Percentiles rank a stretch among this genome's conserved stretches.
Conservation (phyloP, 2,888 invertebrate genomes). For the Axea sp. region DNA sequence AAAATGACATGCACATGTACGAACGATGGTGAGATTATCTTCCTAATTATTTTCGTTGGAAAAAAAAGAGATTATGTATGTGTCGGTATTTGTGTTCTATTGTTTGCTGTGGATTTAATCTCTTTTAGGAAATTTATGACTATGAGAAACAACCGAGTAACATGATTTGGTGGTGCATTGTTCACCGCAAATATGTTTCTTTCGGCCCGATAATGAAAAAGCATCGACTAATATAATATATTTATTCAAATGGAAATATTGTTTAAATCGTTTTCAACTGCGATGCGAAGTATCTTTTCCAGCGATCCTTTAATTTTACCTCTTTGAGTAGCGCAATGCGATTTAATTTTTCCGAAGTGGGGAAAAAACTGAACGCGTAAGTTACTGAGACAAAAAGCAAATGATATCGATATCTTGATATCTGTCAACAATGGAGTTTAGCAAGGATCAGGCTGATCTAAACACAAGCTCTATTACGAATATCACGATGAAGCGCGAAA, state of each 20-base stretch:
- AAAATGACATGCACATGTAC: conserved; percentile 55
- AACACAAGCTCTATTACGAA: conserved; percentile 57
- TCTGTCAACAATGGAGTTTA: conserved; percentile 43
- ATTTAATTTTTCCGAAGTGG: conserved; percentile 7
- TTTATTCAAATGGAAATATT: no score
- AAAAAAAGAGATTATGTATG: conserved; percentile 49
- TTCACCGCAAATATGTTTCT: no score
- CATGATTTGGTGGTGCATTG: conserved; percentile 1
- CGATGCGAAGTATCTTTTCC: no score
- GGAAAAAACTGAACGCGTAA: background rate
- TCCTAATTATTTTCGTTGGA: conserved; percentile 52
- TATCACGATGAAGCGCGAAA: conserved; percentile 75
- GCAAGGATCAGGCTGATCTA: conserved; percentile 51
- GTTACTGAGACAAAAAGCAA: conserved; percentile 8
- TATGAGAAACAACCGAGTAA: conserved; percentile 28
- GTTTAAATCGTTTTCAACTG: no score
- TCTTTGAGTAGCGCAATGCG: background rate
- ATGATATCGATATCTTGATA: conserved; percentile 1
- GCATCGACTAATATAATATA: conserved; percentile 13
- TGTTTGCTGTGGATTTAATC: conserved; percentile 46
- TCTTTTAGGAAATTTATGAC: conserved; percentile 53
- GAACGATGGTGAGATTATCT: conserved; percentile 46
- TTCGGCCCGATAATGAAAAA: no score
- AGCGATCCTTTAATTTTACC: conserved; percentile 26
- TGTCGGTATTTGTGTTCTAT: conserved; percentile 43